Base-by-base conservation (phyloP, 2,888 invertebrate genomes). In the Disparrhopalites patrizii region DNA sequence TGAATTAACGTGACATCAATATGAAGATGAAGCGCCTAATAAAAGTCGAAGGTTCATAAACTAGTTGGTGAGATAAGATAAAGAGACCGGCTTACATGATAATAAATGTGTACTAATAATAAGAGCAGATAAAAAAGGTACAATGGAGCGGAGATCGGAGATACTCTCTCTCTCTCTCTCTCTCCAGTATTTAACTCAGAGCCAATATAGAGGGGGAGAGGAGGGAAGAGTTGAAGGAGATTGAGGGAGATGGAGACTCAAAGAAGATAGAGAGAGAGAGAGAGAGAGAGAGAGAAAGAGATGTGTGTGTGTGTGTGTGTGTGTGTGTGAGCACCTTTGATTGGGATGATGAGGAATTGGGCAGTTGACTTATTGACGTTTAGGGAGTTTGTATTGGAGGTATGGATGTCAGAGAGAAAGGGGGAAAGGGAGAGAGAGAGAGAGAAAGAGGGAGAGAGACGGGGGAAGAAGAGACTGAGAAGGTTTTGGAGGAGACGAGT, bases 351-450 rank as follows among this genome's bases (percentile, higher is more conserved):
- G 63, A 54, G 56, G 66, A 66, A 66, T 62, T 62, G 66, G 60
- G 33, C 51, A 62, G 64, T 61, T 65, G 65, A 57, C 56, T 65
- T 68, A 68, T 68, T 68, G 68, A 68, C 65, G 68, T 40, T 25
- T 50, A 54, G 54, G 61, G 54, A 31, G 61, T 61, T 50, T 25
- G 28, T 38, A 40, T 62, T 55, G 28, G 54, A 52, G 62, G 58
- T 57, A 51, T 38, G 58, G 38, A 65, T 65, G 43, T 57, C 38
- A 50, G 33, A 57, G 60, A 31, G 54, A n/a, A n/a, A n/a, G n/a
- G n/a, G n/a, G n/a, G n/a, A n/a, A n/a, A n/a, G n/a, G n/a, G n/a
- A n/a, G n/a, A n/a, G n/a, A n/a, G n/a, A n/a, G n/a, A n/a, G n/a
- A n/a, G n/a, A n/a, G n/a, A n/a, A n/a, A n/a, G n/a, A n/a, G n/a